Base-by-base conservation (phyloP, 2,888 invertebrate genomes). In the Calephelis perditalis region DNA sequence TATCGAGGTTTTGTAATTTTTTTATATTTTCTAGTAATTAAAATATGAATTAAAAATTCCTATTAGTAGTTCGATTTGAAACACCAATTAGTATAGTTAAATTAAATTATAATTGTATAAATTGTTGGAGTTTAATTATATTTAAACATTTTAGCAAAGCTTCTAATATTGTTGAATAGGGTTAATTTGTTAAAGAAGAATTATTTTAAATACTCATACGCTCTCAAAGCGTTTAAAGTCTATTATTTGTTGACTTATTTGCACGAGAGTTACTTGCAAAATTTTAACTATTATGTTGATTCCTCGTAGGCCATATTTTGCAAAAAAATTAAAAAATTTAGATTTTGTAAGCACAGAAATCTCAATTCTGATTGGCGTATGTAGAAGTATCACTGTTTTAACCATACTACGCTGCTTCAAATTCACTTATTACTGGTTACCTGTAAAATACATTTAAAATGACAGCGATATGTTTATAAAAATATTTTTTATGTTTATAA, bases 41-140 rank as follows among this genome's bases (percentile, higher is more conserved):
- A 73, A 76, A 79, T 26, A 79, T 77, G 78, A 63, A 49, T 58
- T 63, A 70, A 70, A 67, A 70, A 74, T 74, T 79, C 77, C 78
- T 81, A 77, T 76, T 76, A 78, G 78, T 73, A 68, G 71, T 78
- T 82, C 77, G 72, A 65, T 70, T 67, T 75, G 79, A 82, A 86
- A 87, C 87, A 86, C 86, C 87, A 86, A 86, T 75, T 86, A 86
- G 82, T 67, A 57, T 65, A 52, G 61, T 58, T 65, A 60, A 65
- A 59, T 44, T 45, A 40, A 61, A 56, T 43, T n/a, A 52, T 59
- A 61, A 59, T 26, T 15, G 26, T 36, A 43, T 49, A 57, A 35
- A 36, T 44, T 57, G 57, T 52, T 56, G n/a, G 26, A 52, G 9
- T 35, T 52, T 52, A 35, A 52, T 52, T 52, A 26, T 35, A 52